A percentile compares a stretch with the other conserved stretches of the same genome.
phyloP scores from a whole-genome alignment of 2,797 vertebrate species.

The Monodelphis domestica region DNA sequence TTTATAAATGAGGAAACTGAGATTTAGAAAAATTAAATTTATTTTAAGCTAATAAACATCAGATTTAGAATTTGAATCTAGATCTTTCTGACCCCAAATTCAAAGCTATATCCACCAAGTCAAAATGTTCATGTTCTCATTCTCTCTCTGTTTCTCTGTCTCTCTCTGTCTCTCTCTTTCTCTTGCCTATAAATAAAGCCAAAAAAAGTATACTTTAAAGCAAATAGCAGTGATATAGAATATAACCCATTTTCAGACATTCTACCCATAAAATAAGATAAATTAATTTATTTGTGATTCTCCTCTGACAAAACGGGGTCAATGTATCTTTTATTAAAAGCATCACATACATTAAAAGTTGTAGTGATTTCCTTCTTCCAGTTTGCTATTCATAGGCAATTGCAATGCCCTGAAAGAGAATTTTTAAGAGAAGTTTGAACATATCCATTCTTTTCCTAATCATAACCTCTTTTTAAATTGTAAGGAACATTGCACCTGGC shows the following conservation, averaged over 20 bases:
- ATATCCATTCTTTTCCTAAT: constrained; percentile 10
- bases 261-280: constrained; percentile 79
- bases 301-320: constrained; percentile 75
- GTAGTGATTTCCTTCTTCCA: constrained; percentile 44
- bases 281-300: constrained; percentile 80
- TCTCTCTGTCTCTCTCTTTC: no score
- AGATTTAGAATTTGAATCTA: not conserved
- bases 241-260: constrained; percentile 80
- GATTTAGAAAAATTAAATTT: not conserved
- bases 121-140: not conserved
- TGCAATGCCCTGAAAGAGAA: constrained; percentile 68
- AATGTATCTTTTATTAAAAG: constrained; percentile 81
- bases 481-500: not conserved
- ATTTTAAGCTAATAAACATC: not conserved
- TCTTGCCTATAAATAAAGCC: not conserved
- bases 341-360: constrained; percentile 71
- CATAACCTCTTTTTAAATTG: not conserved
- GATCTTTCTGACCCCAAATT: not conserved
- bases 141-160: no score
- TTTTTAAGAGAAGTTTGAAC: constrained; percentile 70
- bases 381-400: constrained; percentile 60
- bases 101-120: not conserved
- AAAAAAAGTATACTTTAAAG: not conserved
- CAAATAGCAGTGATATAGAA: no score
- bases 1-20: not conserved